Percentiles rank a stretch among this genome's conserved stretches.
These are phyloP conservation scores for Rhinolophus sinicus DNA, from an alignment of 2,113 vertebrate species.

Conservation along the genomic window DNA sequence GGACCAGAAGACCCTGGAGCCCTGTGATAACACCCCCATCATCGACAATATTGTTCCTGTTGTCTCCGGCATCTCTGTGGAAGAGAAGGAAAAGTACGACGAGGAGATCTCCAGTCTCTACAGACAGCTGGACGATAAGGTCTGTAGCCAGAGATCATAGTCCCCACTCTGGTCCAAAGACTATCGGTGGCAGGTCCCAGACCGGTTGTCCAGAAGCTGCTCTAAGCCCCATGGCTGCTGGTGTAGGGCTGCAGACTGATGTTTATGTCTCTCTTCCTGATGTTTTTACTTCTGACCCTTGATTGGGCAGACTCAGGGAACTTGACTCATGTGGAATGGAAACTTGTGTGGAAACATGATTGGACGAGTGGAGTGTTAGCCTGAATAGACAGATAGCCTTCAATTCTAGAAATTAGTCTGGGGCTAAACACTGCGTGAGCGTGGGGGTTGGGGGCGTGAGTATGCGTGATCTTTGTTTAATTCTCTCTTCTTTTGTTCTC, in stretches of 20 bases:
- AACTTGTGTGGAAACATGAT: background rate
- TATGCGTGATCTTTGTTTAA: background rate
- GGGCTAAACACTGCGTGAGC: background rate
- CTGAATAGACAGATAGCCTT: background rate
- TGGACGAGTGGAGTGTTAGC: background rate
- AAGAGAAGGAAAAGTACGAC: conserved; percentile 91
- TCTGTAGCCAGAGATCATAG: conserved; percentile 64
- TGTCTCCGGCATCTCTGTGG: conserved; percentile 81
- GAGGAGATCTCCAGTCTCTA: conserved; percentile 93
- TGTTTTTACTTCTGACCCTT: background rate
- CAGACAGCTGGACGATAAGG: conserved; percentile 96
- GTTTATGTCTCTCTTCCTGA: background rate
- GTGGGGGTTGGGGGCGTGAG: fast-evolving
- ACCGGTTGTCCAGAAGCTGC: background rate
- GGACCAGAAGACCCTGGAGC: conserved; percentile 92
- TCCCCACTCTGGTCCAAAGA: background rate
- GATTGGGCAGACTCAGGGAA: background rate
- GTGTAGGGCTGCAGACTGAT: background rate
- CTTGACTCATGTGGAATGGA: background rate
- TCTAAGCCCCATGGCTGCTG: background rate
- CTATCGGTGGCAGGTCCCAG: background rate
- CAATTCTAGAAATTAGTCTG: background rate
- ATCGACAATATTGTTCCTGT: conserved; percentile 88
- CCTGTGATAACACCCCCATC: conserved; percentile 90
- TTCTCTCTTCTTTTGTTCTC: background rate